phyloP scores from a whole-genome alignment of 92 coral and sea anemone species.

The Siderastrea radians region DNA sequence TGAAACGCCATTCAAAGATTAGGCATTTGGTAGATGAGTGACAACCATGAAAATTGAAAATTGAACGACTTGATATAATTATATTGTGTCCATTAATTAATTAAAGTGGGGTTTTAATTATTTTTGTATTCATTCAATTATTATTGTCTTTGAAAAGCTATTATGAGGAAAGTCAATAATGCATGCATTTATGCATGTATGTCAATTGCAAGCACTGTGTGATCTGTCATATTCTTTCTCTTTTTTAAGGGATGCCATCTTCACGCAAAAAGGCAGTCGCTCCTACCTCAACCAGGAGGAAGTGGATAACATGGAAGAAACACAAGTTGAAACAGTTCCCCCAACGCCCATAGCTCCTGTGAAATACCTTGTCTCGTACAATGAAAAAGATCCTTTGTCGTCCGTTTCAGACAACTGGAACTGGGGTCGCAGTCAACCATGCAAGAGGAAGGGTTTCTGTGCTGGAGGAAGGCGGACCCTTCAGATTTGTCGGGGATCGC shows the following conservation, averaged over 20 bases:
- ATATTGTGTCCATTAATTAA: not conserved
- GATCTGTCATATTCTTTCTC: not conserved
- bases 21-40: constrained; percentile 20
- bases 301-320: constrained; percentile 31
- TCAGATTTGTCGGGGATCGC: constrained; percentile 48
- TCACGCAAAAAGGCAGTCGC: constrained; percentile 36
- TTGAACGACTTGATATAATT: not conserved
- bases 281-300: constrained; percentile 60
- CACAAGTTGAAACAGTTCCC: constrained; percentile 36
- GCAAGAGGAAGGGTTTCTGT: constrained; percentile 36
- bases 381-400: constrained; percentile 54
- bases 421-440: constrained; percentile 62
- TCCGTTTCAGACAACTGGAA: constrained; percentile 63
- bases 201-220: not conserved
- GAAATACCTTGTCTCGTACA: constrained; percentile 43
- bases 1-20: constrained; percentile 14
- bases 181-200: not conserved
- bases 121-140: not conserved
- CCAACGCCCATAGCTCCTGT: constrained; percentile 43
- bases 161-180: not conserved
- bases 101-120: not conserved
- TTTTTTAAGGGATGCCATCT: constrained; percentile 26
- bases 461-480: constrained; percentile 51
- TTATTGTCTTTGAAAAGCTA: not conserved
- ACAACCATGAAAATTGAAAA: constrained; percentile 20